These are phyloP conservation scores for Nannobrachium achirus DNA, from an alignment of 2,113 vertebrate species.

Conservation along the genomic window DNA sequence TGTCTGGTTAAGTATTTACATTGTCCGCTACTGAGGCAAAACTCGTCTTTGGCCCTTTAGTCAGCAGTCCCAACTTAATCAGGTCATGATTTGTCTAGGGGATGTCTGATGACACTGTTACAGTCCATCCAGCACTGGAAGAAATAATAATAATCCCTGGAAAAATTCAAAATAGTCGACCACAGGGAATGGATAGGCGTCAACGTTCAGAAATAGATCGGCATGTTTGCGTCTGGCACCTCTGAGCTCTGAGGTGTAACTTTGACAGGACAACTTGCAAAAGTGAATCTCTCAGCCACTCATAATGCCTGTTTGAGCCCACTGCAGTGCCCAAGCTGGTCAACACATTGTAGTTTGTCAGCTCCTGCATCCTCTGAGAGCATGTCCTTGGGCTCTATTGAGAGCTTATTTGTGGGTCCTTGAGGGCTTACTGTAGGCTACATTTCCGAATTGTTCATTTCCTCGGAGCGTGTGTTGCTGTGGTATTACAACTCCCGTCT, in stretches of 20 bases:
- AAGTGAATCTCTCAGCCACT: conserved; percentile 1
- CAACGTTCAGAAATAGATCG: conserved; percentile 32
- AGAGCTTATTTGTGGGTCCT: too few species aligned
- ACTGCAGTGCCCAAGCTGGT: neutral
- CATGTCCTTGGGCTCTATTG: conserved; percentile 40
- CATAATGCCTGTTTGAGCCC: neutral
- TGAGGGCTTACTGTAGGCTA: conserved; percentile 13
- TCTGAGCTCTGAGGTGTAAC: conserved; percentile 9
- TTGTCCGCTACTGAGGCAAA: conserved; percentile 39
- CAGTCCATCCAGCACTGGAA: conserved; percentile 35
- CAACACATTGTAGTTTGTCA: conserved; percentile 18
- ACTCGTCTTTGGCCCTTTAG: conserved; percentile 16
- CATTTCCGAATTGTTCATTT: conserved; percentile 26
- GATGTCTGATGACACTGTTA: conserved; percentile 2
- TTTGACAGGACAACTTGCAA: conserved; percentile 2
- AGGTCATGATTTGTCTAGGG: conserved; percentile 18
- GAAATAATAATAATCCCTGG: conserved; percentile 5
- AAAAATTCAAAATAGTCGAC: conserved; percentile 19
- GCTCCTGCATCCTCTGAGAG: conserved; percentile 33
- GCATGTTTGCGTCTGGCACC: conserved; percentile 18
- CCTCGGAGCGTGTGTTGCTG: conserved; percentile 1
- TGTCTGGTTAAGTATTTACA: conserved; percentile 47
- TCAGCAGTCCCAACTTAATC: neutral
- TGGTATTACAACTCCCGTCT: conserved; percentile 18
- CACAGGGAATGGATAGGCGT: conserved; percentile 31